phyloP scores from a whole-genome alignment of 92 coral and sea anemone species.

The Heliopora coerulea region DNA sequence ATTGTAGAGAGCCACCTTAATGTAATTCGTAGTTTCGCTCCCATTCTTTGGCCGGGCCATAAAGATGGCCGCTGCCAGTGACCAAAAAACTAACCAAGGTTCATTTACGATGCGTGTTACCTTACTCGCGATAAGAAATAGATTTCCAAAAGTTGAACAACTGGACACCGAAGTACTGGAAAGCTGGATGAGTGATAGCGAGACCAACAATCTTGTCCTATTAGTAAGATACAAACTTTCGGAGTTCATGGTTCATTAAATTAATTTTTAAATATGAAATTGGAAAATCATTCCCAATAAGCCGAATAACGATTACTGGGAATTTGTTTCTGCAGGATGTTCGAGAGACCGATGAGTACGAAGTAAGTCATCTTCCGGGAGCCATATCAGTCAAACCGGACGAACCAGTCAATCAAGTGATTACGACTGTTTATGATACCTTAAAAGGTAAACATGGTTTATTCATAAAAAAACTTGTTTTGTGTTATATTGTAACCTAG shows the following conservation, averaged over 20 bases:
- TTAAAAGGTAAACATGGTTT: conserved; percentile 48
- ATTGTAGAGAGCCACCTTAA: too few species aligned
- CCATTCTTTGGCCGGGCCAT: not conserved
- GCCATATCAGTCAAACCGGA: conserved; percentile 64
- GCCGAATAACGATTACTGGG: too few species aligned
- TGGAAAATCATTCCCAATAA: too few species aligned
- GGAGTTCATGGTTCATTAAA: not conserved
- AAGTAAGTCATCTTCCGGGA: conserved; percentile 72
- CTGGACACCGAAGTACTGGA: conserved; percentile 71
- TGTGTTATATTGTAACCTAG: too few species aligned
- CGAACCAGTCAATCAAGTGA: conserved; percentile 59
- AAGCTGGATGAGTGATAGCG: conserved; percentile 36
- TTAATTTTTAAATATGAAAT: too few species aligned
- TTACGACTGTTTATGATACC: conserved; percentile 47
- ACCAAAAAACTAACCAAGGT: not conserved
- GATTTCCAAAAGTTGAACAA: conserved; percentile 67
- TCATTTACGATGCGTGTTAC: conserved; percentile 43
- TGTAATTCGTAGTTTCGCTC: not conserved
- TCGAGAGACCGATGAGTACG: conserved; percentile 62
- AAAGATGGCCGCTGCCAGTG: not conserved
- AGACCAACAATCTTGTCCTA: not conserved
- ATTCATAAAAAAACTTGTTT: too few species aligned
- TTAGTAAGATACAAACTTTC: not conserved
- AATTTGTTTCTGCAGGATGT: conserved; percentile 62
- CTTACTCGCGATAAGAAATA: conserved; percentile 62